phyloP scores from a whole-genome alignment of 1,140 invertebrate genomes.

The Muscidifurax raptorellus region DNA sequence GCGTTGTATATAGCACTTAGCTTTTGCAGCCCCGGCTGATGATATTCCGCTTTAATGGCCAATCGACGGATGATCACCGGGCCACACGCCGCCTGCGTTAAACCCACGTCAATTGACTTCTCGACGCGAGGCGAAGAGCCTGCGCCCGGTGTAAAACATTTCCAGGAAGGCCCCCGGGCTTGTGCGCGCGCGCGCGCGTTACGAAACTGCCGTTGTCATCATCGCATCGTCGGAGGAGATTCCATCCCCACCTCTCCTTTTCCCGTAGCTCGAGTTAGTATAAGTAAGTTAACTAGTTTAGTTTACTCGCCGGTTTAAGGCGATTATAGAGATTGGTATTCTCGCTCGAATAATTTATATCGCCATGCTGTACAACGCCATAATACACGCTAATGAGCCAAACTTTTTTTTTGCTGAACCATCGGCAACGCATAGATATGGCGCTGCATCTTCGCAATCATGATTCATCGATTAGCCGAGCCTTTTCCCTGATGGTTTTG shows the following conservation, averaged over 20 bases:
- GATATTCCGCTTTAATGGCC: constrained; percentile 5
- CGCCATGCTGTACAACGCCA: background rate
- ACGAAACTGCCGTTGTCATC: constrained; percentile 16
- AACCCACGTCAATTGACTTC: constrained; percentile 1
- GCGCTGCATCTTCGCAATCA: background rate
- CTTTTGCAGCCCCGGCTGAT: background rate
- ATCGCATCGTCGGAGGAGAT: too few species aligned
- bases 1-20: background rate
- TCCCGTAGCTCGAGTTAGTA: background rate
- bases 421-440: too few species aligned
- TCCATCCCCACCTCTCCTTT: background rate
- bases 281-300: constrained; percentile 50
- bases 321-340: constrained; percentile 43
- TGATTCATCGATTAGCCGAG: background rate
- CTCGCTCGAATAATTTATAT: constrained; percentile 39
- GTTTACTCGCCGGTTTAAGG: constrained; percentile 35
- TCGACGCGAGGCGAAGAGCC: background rate
- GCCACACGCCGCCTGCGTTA: background rate
- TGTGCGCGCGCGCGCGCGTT: background rate
- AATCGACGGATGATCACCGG: background rate
- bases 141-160: background rate
- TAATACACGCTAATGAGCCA: constrained; percentile 28
- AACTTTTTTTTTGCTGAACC: too few species aligned
- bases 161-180: background rate
- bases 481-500: background rate